phyloP scores from a whole-genome alignment of 2,797 vertebrate species.

The Hydrophis major region DNA sequence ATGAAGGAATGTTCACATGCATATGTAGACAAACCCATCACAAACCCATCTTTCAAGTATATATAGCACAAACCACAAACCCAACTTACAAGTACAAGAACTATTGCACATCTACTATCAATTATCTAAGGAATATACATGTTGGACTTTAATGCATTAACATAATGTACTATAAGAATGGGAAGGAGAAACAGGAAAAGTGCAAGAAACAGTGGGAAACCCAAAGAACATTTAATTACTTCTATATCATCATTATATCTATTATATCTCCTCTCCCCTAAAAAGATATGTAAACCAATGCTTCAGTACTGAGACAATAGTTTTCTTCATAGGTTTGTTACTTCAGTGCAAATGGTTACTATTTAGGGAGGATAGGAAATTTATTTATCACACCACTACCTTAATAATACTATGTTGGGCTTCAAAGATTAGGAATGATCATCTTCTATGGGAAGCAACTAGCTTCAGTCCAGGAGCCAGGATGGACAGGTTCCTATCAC shows the following conservation, averaged over 20 bases:
- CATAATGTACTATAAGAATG: not conserved
- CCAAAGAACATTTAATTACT: not conserved
- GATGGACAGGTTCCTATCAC: not conserved
- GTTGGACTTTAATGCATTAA: not conserved
- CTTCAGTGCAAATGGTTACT: not conserved
- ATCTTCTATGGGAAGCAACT: not conserved
- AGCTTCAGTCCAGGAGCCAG: not conserved
- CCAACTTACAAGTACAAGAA: not conserved
- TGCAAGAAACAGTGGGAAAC: not conserved
- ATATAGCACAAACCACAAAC: not conserved
- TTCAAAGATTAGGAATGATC: not conserved
- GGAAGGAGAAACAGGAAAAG: not conserved
- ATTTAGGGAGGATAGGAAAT: not conserved
- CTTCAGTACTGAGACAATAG: not conserved
- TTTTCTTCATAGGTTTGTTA: not conserved
- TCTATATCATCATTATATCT: not conserved
- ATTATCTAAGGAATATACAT: not conserved
- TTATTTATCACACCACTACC: not conserved
- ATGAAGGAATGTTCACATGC: not conserved
- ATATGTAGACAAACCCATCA: not conserved
- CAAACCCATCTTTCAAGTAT: not conserved
- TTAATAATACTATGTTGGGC: not conserved
- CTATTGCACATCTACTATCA: not conserved
- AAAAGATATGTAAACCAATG: not conserved
- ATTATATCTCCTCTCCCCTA: too few species aligned